Base-by-base conservation (phyloP, 2,797 vertebrate species). In the Pseudochromis fuscus region DNA sequence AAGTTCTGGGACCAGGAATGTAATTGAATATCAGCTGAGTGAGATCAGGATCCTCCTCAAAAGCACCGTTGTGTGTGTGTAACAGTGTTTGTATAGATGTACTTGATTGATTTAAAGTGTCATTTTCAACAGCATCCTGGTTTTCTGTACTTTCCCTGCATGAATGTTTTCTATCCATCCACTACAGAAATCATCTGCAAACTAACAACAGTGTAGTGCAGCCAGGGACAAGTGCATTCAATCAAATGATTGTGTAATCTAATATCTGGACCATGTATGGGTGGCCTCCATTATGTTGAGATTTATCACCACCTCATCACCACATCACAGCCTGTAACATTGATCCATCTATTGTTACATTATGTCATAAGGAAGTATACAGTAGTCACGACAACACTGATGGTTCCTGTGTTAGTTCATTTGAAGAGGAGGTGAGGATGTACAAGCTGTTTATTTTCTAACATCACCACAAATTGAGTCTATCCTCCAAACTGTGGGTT, bases 1-100 rank as follows among this genome's bases (percentile, higher is more conserved):
- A 70, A 66, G 63, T 66, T 28, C 16, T 45, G 11, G 46, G 28
- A 68, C 33, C 37, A 71, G 64, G 27, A 28, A 30, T 51, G 62
- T 61, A 55, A 67, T 52, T 53, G 66, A 55, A 81, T n/a, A n/a
- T 57, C 25, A 16, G 6, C 28, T 62, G 9, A 4, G 19, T 9
- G 46, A 57, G 46, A 45, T 63, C 49, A 33, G 57, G 23, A 50
- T 67, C 13, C 25, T 40, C 63, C 49, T 37, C 18, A 28, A n/a
- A 8, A 28, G 38, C 12, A 18, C 38, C n/a, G n/a, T n/a, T n/a
- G 40, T 19, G 7, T n/a, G n/a, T 44, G 40, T 19, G 40, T 44
- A 18, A 19, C 19, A 10, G 19, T 8, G 8, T 44, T 44, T n/a
- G 10, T 44, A 19, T 10, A n/a, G n/a, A 44, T 44, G 8, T 9